Evolutionary conservation across 37 sponge, comb jelly and placozoan genomes (phyloP), one percentile per base, ranked within the genome.

Genomic region (Amphimedon queenslandica): DNA sequence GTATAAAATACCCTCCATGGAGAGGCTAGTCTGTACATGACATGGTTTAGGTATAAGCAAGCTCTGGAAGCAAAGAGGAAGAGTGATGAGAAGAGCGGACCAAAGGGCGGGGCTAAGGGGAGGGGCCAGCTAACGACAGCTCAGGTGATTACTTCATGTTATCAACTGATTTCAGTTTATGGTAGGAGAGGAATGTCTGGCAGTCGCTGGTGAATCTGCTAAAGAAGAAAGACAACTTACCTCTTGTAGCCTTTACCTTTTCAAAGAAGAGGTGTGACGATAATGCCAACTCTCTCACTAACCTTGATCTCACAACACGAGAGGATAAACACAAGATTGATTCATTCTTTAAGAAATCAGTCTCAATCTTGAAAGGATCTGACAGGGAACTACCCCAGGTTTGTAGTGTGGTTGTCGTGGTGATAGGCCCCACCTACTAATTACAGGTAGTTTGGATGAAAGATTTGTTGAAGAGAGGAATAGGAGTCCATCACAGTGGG

Each of bases 401-500:
- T 43, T 21, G 37, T 24, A 31, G 24, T 24, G 20, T 10, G 29
- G 32, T n/a, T 27, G 11, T 71, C 5, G 24, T n/a, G 8, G 28
- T 60, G 21, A 11, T 60, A 25, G 28, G 5, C 5, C 28, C 61
- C 21, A 6, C 27, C 5, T 6, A 25, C 61, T n/a, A n/a, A 11
- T 11, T 79, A 25, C 56, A 92, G 93, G 84, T 94, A 4, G 35
- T 58, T 6, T 76, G 84, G 70, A 87, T 93, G 88, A 58, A 65
- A 37, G 93, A 87, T 36, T 42, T 87, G 43, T 67, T 96, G 63
- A 83, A 82, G 69, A 65, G 87, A 73, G 99, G 99, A 0, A 88
- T 99, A 60, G 99, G 82, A 37, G 93, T 95, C 23, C 99, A 99
- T 56, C 99, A 99, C 73, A 95, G 96, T 79, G 99, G 99, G 8